Conservation (phyloP, 2,113 vertebrate species). For the Boulengeromyrus knoepffleri region DNA sequence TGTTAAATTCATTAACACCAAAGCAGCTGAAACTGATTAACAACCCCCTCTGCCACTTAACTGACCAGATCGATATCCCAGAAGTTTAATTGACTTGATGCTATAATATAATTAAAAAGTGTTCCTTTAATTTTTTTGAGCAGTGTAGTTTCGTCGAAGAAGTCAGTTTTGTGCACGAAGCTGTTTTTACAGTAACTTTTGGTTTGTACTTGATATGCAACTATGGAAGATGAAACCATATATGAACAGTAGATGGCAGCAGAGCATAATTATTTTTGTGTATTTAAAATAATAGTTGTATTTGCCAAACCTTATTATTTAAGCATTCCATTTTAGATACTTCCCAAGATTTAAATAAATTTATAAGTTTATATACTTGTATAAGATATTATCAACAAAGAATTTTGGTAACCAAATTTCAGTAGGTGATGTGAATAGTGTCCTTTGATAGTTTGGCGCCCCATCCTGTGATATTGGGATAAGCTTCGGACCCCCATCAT, state of each 20-base stretch:
- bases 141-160: background rate
- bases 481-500: background rate
- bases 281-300: background rate
- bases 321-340: background rate
- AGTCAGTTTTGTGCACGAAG: background rate
- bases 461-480: background rate
- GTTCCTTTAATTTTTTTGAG: no score
- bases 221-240: background rate
- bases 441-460: background rate
- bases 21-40: no score
- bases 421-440: background rate
- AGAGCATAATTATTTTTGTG: background rate
- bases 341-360: background rate
- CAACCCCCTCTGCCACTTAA: no score
- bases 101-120: no score
- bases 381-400: background rate
- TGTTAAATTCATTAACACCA: no score
- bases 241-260: background rate
- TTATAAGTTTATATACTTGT: background rate
- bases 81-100: no score
- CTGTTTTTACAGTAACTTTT: background rate
- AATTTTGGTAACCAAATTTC: background rate
- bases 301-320: background rate
- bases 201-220: background rate
- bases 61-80: no score